These are phyloP conservation scores for Microchrysa polita DNA, from an alignment of 2,888 invertebrate species.

Conservation along the genomic window DNA sequence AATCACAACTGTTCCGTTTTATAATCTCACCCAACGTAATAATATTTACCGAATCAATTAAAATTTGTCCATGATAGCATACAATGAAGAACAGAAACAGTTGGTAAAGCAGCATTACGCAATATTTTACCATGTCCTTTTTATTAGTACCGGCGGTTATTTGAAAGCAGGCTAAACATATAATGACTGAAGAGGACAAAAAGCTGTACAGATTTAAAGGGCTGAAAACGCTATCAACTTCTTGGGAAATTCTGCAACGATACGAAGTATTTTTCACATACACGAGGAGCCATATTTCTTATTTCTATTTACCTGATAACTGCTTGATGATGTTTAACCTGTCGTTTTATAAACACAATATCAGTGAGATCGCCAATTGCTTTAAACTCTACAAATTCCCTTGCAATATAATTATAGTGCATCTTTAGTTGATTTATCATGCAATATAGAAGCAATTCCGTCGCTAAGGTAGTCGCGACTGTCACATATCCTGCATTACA, in stretches of 20 bases:
- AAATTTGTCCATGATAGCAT: constrained; percentile 21
- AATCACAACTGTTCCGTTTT: too few relatives aligned
- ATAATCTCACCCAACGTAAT: constrained; percentile 9
- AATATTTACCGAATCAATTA: background rate
- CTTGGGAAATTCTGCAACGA: constrained; percentile 3
- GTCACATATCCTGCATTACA: background rate
- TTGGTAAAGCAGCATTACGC: background rate
- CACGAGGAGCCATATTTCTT: background rate
- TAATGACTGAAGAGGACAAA: background rate
- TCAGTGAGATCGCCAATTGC: background rate
- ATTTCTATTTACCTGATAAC: background rate
- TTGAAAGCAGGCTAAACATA: constrained; percentile 21
- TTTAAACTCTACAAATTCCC: background rate
- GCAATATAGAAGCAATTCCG: constrained; percentile 1
- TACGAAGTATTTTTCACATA: background rate
- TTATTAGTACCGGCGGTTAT: constrained; percentile 4
- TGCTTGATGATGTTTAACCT: background rate
- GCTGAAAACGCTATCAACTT: constrained; percentile 5
- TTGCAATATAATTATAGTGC: constrained; percentile 18
- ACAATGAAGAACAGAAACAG: background rate
- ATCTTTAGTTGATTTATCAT: background rate
- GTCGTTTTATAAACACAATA: background rate
- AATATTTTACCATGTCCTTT: constrained; percentile 5
- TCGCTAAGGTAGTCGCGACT: background rate
- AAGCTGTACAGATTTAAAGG: constrained; percentile 18